Base-by-base conservation (phyloP, 2,797 vertebrate species). In the Linurgus olivaceus region DNA sequence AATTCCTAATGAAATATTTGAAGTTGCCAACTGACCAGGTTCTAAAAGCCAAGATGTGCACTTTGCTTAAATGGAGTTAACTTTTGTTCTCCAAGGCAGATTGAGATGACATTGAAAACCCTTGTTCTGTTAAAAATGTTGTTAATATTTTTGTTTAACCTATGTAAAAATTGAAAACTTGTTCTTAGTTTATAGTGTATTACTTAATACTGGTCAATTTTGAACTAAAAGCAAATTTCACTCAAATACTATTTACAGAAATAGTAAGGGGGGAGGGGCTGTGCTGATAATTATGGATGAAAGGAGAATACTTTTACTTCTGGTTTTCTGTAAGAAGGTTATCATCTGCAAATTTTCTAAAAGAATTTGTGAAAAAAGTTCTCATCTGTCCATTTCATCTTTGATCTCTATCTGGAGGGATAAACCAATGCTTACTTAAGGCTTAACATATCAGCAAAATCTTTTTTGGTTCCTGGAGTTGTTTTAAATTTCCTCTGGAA, bases 211-310 rank as follows among this genome's bases (percentile, higher is more conserved):
- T 45, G 2, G 6, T 28, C 20, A 78, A 25, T 3, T 47, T 71
- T 71, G 17, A 66, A 47, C 71, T 31, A 71, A 20, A 40, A 66
- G 14, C 9, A 26, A 18, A 6, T 45, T 61, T 45, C 10, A 13
- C 19, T 42, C 12, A 65, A 61, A 37, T 40, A 40, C 3, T 33
- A 20, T 47, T n/a, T 42, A 51, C 5, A 51, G 23, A 71, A 87
- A 45, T 23, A 50, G 8, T 11, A 59, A 44, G 3, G 23, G 8
- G 1, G 2, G 2, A 9, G 18, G 2, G 10, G 1, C 10, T 29
- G 5, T 59, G 40, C 15, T 61, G 65, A n/a, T 42, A 84, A 71
- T 33, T 47, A 66, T 21, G 13, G 31, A 42, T 31, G 5, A 75
- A 75, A 59, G 8, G 2, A 74, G 7, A 55, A 42, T 59, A 47